These are phyloP conservation scores for Scaptodrosophila latifasciaeformis DNA, from an alignment of 2,888 invertebrate genomes.

Conservation along the genomic window DNA sequence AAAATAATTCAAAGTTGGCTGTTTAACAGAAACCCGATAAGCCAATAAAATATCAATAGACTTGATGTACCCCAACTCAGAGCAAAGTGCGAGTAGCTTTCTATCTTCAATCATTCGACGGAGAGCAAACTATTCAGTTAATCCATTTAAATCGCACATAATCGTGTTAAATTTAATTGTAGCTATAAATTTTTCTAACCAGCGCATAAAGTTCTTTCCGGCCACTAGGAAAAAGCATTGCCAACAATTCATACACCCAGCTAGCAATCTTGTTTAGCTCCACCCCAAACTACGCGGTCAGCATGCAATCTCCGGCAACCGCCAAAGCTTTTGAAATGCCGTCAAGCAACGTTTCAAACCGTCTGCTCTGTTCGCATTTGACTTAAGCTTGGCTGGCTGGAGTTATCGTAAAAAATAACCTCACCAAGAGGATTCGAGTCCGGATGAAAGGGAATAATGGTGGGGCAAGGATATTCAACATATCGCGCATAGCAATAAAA, in stretches of 20 bases:
- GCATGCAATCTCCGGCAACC: no score
- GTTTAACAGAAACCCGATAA: constrained; percentile 52
- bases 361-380: constrained; percentile 48
- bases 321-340: background rate
- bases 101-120: no score
- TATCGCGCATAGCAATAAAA: constrained; percentile 50
- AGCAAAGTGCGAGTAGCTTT: background rate
- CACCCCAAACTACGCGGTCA: no score
- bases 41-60: constrained; percentile 64
- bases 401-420: constrained; percentile 53
- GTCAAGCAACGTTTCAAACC: constrained; percentile 52
- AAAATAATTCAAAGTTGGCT: no score
- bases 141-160: constrained; percentile 60
- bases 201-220: constrained; percentile 54
- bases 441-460: background rate
- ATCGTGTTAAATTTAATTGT: constrained; percentile 67
- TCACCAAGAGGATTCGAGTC: constrained; percentile 36
- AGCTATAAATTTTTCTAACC: constrained; percentile 56
- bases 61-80: background rate
- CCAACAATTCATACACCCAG: no score
- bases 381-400: constrained; percentile 49
- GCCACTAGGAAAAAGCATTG: background rate
- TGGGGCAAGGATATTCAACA: constrained; percentile 24
- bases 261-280: no score
- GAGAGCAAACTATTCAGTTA: constrained; percentile 55